Percentiles rank a stretch among this genome's conserved stretches.
These are phyloP conservation scores for Acanthosepion pharaonis DNA, from an alignment of 2,888 invertebrate species.

Conservation along the genomic window DNA sequence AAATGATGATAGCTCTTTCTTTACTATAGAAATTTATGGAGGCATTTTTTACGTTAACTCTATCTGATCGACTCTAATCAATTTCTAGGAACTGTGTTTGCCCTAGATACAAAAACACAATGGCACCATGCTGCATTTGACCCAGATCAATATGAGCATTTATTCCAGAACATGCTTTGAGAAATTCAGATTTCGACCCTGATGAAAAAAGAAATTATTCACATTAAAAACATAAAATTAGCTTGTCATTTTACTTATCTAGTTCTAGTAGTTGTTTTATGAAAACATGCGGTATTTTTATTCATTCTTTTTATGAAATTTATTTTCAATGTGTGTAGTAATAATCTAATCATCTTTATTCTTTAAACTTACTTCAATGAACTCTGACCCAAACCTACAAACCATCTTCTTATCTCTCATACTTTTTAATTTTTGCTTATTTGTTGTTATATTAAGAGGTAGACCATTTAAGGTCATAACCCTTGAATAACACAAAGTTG, in stretches of 20 bases:
- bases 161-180: neutral
- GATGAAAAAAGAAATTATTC: neutral
- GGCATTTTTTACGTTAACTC: neutral
- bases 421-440: neutral
- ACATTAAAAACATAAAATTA: too few relatives aligned
- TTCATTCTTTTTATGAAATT: neutral
- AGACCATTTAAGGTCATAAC: too few relatives aligned
- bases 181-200: neutral
- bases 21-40: neutral
- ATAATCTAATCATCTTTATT: neutral
- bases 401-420: neutral
- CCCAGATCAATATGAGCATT: neutral
- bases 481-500: too few relatives aligned
- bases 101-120: constrained; percentile 33
- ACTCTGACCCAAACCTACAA: constrained; percentile 25
- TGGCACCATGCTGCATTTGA: constrained; percentile 23
- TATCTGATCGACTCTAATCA: neutral
- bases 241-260: too few relatives aligned
- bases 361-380: neutral
- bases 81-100: neutral
- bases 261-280: too few relatives aligned
- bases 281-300: too few relatives aligned
- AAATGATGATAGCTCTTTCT: neutral
- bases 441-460: too few relatives aligned
- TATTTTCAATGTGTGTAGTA: neutral